These are phyloP conservation scores for Furcula furcula DNA, from an alignment of 2,888 invertebrate genomes.

Conservation along the genomic window DNA sequence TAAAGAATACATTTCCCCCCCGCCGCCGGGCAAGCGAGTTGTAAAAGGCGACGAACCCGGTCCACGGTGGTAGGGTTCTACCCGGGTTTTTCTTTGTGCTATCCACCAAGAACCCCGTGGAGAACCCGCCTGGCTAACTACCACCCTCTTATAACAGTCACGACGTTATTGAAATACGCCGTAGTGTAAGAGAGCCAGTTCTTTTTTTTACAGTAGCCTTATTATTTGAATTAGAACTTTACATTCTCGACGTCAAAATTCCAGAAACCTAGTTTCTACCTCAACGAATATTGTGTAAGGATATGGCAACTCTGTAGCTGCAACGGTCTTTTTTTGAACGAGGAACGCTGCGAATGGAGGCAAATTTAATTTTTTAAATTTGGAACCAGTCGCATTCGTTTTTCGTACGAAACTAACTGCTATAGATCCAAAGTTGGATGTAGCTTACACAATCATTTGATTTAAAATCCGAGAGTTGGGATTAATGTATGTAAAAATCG, in stretches of 20 bases:
- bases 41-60: constrained; percentile 29
- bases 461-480: neutral
- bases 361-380: too few relatives aligned
- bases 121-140: constrained; percentile 13
- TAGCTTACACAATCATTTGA: too few relatives aligned
- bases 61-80: constrained; percentile 23
- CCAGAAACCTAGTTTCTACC: too few relatives aligned
- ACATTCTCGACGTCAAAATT: neutral
- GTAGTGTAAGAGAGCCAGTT: constrained; percentile 1
- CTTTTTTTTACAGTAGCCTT: neutral
- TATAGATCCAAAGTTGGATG: too few relatives aligned
- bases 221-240: neutral
- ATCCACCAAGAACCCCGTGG: constrained; percentile 4
- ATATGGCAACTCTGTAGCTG: too few relatives aligned
- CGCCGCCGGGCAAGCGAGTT: constrained; percentile 29
- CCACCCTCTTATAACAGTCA: constrained; percentile 21
- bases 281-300: too few relatives aligned
- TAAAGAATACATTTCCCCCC: constrained; percentile 25
- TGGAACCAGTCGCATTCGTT: too few relatives aligned
- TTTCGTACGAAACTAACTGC: too few relatives aligned
- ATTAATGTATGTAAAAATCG: neutral
- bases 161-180: constrained; percentile 1
- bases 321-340: too few relatives aligned
- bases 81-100: constrained; percentile 4
- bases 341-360: too few relatives aligned